Conservation (phyloP, 2,888 invertebrate species). For the Amblyjoppa proteus region DNA sequence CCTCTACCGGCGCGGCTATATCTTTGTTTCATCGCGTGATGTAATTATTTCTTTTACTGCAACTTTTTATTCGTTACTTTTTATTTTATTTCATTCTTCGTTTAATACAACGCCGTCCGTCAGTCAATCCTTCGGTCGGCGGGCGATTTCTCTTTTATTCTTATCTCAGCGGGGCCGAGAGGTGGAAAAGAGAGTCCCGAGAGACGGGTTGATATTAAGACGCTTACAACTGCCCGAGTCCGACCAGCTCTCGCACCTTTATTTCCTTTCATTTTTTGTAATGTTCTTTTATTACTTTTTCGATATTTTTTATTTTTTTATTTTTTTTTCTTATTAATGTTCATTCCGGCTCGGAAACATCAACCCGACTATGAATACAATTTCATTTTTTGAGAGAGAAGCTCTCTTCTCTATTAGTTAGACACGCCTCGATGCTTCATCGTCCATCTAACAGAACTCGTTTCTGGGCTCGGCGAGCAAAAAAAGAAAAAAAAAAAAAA, state of each 20-base stretch:
- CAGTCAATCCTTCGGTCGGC: slow-evolving; percentile 52
- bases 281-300: background rate
- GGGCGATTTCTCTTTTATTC: slow-evolving; percentile 59
- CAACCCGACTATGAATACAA: slow-evolving; percentile 32
- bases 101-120: slow-evolving; percentile 38
- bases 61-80: slow-evolving; percentile 22
- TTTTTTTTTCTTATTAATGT: slow-evolving; percentile 19
- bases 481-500: background rate
- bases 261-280: background rate
- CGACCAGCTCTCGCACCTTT: background rate
- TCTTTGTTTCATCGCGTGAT: slow-evolving; percentile 58
- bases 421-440: slow-evolving; percentile 64
- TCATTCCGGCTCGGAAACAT: slow-evolving; percentile 24
- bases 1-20: slow-evolving; percentile 19
- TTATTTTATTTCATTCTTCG: slow-evolving; percentile 11
- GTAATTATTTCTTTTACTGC: slow-evolving; percentile 47
- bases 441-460: slow-evolving; percentile 61
- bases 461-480: slow-evolving; percentile 28
- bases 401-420: slow-evolving; percentile 54
- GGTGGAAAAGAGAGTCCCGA: slow-evolving; percentile 20
- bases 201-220: slow-evolving; percentile 40
- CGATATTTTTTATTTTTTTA: background rate
- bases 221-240: slow-evolving; percentile 14
- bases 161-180: slow-evolving; percentile 29
- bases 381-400: slow-evolving; percentile 22